Evolutionary conservation across 2,797 vertebrate species (phyloP).

Genomic region (Acanthurus leucopareius): DNA sequence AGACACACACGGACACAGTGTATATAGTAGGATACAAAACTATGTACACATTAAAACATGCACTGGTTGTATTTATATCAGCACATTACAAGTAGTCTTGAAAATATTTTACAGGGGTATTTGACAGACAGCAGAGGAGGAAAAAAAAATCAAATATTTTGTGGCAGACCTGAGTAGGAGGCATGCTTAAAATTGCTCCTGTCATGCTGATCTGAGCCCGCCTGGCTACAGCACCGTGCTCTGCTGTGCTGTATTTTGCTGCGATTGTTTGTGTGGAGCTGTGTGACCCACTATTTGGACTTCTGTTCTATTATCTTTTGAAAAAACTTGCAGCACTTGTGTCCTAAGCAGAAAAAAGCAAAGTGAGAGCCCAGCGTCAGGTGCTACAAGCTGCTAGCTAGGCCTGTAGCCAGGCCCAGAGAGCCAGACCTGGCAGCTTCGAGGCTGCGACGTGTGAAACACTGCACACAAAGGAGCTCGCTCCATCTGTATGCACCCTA

Average conservation of each 20-base stretch:
- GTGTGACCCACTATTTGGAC: constrained; percentile 57
- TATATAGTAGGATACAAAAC: constrained; percentile 56
- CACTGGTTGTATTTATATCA: constrained; percentile 36
- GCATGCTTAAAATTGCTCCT: constrained; percentile 44
- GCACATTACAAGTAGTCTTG: constrained; percentile 20
- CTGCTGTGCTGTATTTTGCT: constrained; percentile 45
- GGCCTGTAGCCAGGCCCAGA: constrained; percentile 78
- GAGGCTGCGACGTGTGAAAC: constrained; percentile 85
- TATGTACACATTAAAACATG: constrained; percentile 53
- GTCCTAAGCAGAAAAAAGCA: constrained; percentile 56
- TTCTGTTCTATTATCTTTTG: constrained; percentile 57
- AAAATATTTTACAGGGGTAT: constrained; percentile 18
- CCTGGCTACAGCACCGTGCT: constrained; percentile 25
- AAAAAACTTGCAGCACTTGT: constrained; percentile 44
- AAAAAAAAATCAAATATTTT: constrained; percentile 45
- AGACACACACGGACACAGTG: constrained; percentile 40
- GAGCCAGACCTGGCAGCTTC: constrained; percentile 82
- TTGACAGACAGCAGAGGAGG: constrained; percentile 54
- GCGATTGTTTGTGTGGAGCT: constrained; percentile 52
- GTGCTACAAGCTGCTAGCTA: constrained; percentile 81
- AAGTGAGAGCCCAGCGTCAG: constrained; percentile 72
- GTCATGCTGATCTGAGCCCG: constrained; percentile 41
- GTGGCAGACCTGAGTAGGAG: constrained; percentile 47
- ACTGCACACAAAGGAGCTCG: constrained; percentile 86
- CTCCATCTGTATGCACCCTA: constrained; percentile 87